These are phyloP conservation scores for Micronycteris hirsuta DNA, from an alignment of 2,113 vertebrate genomes.

Conservation along the genomic window DNA sequence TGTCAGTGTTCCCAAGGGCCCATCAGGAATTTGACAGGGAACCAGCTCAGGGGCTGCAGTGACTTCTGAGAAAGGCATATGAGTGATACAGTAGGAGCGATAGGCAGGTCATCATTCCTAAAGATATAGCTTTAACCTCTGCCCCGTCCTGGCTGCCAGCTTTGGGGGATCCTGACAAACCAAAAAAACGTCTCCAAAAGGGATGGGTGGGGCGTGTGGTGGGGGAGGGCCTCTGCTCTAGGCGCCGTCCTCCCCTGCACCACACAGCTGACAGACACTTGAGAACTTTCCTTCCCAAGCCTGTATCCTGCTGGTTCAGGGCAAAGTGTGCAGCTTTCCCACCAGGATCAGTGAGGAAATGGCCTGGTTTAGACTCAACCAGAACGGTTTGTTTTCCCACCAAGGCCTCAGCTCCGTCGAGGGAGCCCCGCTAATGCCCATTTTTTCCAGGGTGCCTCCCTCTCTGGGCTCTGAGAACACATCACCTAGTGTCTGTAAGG, in stretches of 20 bases:
- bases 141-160: not conserved
- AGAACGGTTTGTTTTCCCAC: slow-evolving; percentile 68
- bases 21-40: slow-evolving; percentile 40
- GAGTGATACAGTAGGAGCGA: not conserved
- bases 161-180: not conserved
- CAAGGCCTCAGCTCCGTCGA: slow-evolving; percentile 51
- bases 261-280: slow-evolving; percentile 7
- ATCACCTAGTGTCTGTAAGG: slow-evolving; percentile 78
- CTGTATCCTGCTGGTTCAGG: slow-evolving; percentile 60
- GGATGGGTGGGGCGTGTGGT: not conserved
- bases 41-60: not conserved
- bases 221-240: not conserved
- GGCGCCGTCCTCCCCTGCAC: not conserved
- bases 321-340: slow-evolving; percentile 64
- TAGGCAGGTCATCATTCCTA: not conserved
- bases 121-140: slow-evolving; percentile 45
- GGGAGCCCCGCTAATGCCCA: slow-evolving; percentile 24
- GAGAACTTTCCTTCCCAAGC: slow-evolving; percentile 66
- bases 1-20: slow-evolving; percentile 49
- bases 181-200: not conserved
- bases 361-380: slow-evolving; percentile 30
- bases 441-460: slow-evolving; percentile 37
- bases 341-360: slow-evolving; percentile 67
- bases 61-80: slow-evolving; percentile 5
- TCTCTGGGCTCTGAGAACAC: slow-evolving; percentile 66